These are phyloP conservation scores for Henricia sp. DNA, from an alignment of 53 echinoderm and acorn worm genomes.

Conservation along the genomic window DNA sequence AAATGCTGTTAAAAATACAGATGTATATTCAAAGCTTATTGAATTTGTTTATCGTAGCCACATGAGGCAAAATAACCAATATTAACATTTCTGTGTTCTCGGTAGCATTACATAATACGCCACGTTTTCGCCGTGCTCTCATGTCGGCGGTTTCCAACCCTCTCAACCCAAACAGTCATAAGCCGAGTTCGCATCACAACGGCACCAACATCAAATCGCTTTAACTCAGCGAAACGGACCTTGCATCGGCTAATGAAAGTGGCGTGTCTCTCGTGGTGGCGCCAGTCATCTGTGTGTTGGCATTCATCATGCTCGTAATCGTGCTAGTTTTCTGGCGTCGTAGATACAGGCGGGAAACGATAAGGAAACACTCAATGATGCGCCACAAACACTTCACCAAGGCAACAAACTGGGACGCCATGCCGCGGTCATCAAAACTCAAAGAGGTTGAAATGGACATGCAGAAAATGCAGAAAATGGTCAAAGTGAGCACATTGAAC, in stretches of 20 bases:
- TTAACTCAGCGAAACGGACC: slow-evolving; percentile 64
- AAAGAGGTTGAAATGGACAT: slow-evolving; percentile 85
- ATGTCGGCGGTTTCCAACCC: slow-evolving; percentile 71
- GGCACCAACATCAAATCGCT: slow-evolving; percentile 95
- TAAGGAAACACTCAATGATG: neutral
- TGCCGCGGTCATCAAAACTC: slow-evolving; percentile 16
- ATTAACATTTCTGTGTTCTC: no score
- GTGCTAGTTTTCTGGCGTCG: slow-evolving; percentile 54
- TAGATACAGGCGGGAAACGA: slow-evolving; percentile 34
- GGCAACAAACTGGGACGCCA: slow-evolving; percentile 39
- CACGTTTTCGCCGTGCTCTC: slow-evolving; percentile 79
- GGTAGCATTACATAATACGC: no score
- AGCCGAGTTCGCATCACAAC: slow-evolving; percentile 70
- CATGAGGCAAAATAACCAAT: no score
- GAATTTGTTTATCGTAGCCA: no score
- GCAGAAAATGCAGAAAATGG: slow-evolving; percentile 88
- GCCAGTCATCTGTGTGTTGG: slow-evolving; percentile 62
- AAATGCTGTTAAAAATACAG: no score
- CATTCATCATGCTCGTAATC: slow-evolving; percentile 62
- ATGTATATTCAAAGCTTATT: no score
- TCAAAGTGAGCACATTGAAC: slow-evolving; percentile 90
- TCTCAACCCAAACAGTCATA: slow-evolving; percentile 58
- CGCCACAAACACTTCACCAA: slow-evolving; percentile 28
- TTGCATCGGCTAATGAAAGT: neutral
- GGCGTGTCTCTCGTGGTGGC: slow-evolving; percentile 18